phyloP scores from a whole-genome alignment of 2,797 vertebrate genomes.

The Paedocypris micromegethes region DNA sequence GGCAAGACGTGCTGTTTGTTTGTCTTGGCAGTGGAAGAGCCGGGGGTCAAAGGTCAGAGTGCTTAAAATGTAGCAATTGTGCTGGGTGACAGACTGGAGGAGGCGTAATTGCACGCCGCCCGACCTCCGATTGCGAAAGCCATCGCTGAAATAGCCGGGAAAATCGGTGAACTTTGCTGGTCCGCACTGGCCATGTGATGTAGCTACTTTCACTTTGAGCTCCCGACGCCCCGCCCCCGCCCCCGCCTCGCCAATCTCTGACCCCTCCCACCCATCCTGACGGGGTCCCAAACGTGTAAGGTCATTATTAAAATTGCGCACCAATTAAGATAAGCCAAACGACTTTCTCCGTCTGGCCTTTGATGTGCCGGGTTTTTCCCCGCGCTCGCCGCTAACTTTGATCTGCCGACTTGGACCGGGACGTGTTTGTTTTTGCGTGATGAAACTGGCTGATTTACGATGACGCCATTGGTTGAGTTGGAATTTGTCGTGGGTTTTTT shows the following conservation, averaged over 20 bases:
- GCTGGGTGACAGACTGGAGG: slow-evolving; percentile 31
- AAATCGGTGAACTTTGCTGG: slow-evolving; percentile 19
- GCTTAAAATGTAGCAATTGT: slow-evolving; percentile 51
- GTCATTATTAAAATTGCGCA: slow-evolving; percentile 77
- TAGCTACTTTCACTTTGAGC: slow-evolving; percentile 22
- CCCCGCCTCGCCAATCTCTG: too few relatives aligned
- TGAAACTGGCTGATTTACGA: slow-evolving; percentile 39
- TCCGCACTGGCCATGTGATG: slow-evolving; percentile 3
- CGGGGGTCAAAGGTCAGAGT: slow-evolving; percentile 53
- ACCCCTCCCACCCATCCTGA: slow-evolving; percentile 48
- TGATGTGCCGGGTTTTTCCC: slow-evolving; percentile 71
- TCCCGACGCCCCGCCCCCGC: background rate
- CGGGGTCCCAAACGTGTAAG: slow-evolving; percentile 72
- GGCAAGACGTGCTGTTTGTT: slow-evolving; percentile 53
- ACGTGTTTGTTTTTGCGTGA: slow-evolving; percentile 47
- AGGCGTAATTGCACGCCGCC: slow-evolving; percentile 11
- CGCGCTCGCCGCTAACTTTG: slow-evolving; percentile 57
- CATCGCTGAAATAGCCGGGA: slow-evolving; percentile 22
- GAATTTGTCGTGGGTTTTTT: too few relatives aligned
- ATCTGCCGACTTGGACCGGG: slow-evolving; percentile 55
- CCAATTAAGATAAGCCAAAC: slow-evolving; percentile 81
- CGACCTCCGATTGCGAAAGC: slow-evolving; percentile 23
- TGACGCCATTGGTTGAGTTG: too few relatives aligned
- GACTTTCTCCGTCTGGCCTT: slow-evolving; percentile 74
- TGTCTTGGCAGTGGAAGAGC: slow-evolving; percentile 46